phyloP scores from a whole-genome alignment of 2,797 vertebrate species.

The Gadopsis marmoratus region DNA sequence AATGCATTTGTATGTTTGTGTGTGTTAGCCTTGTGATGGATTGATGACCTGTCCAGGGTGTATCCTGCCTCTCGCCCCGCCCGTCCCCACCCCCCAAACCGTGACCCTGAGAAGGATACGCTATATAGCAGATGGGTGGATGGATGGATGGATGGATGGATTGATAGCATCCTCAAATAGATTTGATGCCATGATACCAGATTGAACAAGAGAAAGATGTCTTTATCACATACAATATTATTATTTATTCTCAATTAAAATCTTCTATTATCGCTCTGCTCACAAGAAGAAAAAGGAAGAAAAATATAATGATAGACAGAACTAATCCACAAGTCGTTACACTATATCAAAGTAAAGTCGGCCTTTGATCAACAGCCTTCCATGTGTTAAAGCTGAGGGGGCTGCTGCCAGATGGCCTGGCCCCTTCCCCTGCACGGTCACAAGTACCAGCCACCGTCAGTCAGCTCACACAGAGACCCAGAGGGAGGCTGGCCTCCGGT shows the following conservation, averaged over 20 bases:
- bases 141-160: slow-evolving; percentile 28
- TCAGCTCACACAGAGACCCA: slow-evolving; percentile 67
- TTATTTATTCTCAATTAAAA: slow-evolving; percentile 3
- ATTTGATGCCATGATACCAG: slow-evolving; percentile 17
- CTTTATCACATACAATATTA: background rate
- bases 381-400: slow-evolving; percentile 77
- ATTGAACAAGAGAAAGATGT: slow-evolving; percentile 11
- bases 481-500: slow-evolving; percentile 61
- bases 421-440: slow-evolving; percentile 70
- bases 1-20: slow-evolving; percentile 13
- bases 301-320: slow-evolving; percentile 10
- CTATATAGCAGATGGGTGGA: slow-evolving; percentile 32
- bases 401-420: slow-evolving; percentile 75
- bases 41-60: slow-evolving; percentile 30
- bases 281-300: slow-evolving; percentile 16
- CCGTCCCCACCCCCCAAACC: background rate
- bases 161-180: slow-evolving; percentile 13
- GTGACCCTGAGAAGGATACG: slow-evolving; percentile 31
- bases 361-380: slow-evolving; percentile 57
- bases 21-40: slow-evolving; percentile 35
- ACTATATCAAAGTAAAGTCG: slow-evolving; percentile 41
- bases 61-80: background rate
- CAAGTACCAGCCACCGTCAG: slow-evolving; percentile 83
- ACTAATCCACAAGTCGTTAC: slow-evolving; percentile 36
- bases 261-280: slow-evolving; percentile 1